A percentile compares a stretch with the other conserved stretches of the same genome.
Conservation (phyloP, 2,888 invertebrate genomes). For the Rhagonycha lutea region DNA sequence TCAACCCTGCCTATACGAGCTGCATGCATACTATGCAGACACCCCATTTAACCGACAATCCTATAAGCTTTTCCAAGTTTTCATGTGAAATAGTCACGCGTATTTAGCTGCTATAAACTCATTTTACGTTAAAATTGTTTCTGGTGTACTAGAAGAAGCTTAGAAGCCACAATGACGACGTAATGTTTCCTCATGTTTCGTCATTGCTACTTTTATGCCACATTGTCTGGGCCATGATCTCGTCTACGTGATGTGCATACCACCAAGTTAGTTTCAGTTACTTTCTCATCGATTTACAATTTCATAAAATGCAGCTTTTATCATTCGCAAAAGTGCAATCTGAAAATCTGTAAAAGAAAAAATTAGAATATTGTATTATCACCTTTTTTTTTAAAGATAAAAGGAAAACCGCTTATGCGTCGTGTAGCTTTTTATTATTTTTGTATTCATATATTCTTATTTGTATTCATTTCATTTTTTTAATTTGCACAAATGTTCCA, state of each 20-base stretch:
- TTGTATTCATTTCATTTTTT: background rate
- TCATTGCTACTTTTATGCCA: slow-evolving; percentile 34
- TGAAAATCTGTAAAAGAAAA: background rate
- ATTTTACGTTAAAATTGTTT: slow-evolving; percentile 17
- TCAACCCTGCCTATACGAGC: slow-evolving; percentile 35
- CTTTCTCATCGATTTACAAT: background rate
- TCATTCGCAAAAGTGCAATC: background rate
- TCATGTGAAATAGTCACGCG: slow-evolving; percentile 15
- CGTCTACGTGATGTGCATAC: slow-evolving; percentile 29
- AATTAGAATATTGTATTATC: background rate
- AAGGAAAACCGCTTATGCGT: background rate
- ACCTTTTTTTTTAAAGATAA: background rate
- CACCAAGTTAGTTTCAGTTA: background rate
- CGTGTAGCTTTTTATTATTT: background rate
- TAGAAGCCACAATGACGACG: slow-evolving; percentile 22
- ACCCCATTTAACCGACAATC: slow-evolving; percentile 46
- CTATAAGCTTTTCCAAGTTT: slow-evolving; percentile 40
- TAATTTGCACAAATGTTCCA: background rate
- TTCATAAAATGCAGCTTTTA: background rate
- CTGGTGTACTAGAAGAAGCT: slow-evolving; percentile 19
- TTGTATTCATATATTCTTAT: background rate
- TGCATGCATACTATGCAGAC: slow-evolving; percentile 41
- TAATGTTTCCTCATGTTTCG: slow-evolving; percentile 35
- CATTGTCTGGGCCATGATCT: slow-evolving; percentile 33
- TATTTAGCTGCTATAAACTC: slow-evolving; percentile 2